These are phyloP conservation scores for Neoniphon sammara DNA, from an alignment of 2,797 vertebrate species.

Conservation along the genomic window DNA sequence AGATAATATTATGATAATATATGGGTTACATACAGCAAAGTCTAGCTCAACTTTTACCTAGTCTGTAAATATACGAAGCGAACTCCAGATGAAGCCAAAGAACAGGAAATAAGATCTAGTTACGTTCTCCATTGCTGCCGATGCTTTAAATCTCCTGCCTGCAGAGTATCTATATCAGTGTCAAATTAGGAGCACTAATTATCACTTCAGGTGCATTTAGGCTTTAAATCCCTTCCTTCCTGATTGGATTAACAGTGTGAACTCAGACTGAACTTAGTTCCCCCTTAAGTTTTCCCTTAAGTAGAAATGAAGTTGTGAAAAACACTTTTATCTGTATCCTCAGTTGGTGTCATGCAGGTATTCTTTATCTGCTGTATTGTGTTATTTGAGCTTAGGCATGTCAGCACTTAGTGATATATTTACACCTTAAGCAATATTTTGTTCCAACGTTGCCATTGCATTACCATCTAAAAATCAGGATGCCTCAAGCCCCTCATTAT, in stretches of 20 bases:
- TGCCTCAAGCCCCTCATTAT: conserved; percentile 33
- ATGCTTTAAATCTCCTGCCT: neutral
- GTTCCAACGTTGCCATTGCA: neutral
- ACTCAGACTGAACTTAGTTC: conserved; percentile 12
- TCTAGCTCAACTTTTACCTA: too few species aligned
- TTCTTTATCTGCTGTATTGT: neutral
- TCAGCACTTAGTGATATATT: conserved; percentile 7
- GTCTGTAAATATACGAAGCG: too few species aligned
- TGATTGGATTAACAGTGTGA: conserved; percentile 43
- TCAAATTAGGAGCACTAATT: conserved; percentile 42
- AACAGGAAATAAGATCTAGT: neutral
- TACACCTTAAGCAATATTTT: conserved; percentile 21
- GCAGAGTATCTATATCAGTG: conserved; percentile 9
- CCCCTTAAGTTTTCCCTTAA: conserved; percentile 2
- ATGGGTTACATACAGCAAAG: too few species aligned
- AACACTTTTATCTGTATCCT: too few species aligned
- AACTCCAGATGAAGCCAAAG: too few species aligned
- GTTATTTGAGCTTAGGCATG: neutral
- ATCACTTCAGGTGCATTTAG: conserved; percentile 30
- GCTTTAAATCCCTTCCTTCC: conserved; percentile 33
- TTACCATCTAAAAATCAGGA: conserved; percentile 7
- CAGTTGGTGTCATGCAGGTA: neutral
- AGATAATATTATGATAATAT: too few species aligned
- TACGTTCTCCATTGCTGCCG: neutral
- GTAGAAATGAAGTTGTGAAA: neutral